These are phyloP conservation scores for Hoplodrina ambigua DNA, from an alignment of 2,888 invertebrate genomes.

Conservation along the genomic window DNA sequence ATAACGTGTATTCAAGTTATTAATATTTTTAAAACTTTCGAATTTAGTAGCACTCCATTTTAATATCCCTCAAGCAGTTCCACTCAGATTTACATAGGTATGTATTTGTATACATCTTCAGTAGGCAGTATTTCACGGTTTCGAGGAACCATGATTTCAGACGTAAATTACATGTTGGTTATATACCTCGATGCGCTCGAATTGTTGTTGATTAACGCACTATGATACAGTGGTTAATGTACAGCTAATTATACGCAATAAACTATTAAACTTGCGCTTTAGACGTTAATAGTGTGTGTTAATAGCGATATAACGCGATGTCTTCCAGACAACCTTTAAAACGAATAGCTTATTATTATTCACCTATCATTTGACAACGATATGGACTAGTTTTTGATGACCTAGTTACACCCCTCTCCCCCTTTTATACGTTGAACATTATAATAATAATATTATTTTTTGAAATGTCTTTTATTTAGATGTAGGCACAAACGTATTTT, in stretches of 20 bases:
- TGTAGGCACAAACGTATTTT: too few species aligned
- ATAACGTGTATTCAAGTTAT: not conserved
- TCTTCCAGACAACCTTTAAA: not conserved
- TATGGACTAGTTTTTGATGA: too few species aligned
- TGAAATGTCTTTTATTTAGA: too few species aligned
- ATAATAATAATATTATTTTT: too few species aligned
- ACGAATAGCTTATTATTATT: not conserved
- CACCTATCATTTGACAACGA: too few species aligned
- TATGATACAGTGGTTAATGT: not conserved
- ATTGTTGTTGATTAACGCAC: constrained; percentile 9
- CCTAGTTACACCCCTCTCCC: too few species aligned
- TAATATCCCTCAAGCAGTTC: not conserved
- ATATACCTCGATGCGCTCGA: constrained; percentile 14
- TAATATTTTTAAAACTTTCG: not conserved
- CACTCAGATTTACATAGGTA: constrained; percentile 26
- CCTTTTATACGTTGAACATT: too few species aligned
- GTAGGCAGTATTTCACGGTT: constrained; percentile 31
- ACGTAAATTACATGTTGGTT: constrained; percentile 25
- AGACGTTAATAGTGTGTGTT: not conserved
- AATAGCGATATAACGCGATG: not conserved
- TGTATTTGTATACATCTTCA: not conserved
- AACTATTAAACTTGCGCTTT: not conserved
- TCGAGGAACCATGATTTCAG: constrained; percentile 36
- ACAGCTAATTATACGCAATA: not conserved
- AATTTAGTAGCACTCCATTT: constrained; percentile 22